phyloP scores from a whole-genome alignment of 2,888 invertebrate genomes.

The Gymnosoma rotundatum region DNA sequence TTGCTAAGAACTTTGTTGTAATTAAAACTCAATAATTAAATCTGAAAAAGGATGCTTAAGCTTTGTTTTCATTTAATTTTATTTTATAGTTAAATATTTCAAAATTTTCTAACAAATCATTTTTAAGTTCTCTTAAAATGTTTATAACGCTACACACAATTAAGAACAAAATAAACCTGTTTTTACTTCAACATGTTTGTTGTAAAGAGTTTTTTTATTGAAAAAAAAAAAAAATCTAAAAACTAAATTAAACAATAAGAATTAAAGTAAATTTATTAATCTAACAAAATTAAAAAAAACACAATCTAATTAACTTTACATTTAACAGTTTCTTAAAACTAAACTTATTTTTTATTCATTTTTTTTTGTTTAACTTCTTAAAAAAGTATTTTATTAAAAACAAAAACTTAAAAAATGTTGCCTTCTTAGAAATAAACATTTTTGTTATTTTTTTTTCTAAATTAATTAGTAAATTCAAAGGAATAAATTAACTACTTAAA shows the following conservation, averaged over 20 bases:
- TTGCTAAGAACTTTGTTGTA: too few species aligned
- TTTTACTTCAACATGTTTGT: conserved; percentile 25
- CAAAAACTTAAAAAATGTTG: conserved; percentile 43
- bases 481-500: conserved; percentile 80
- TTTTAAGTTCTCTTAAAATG: too few species aligned
- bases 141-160: not conserved
- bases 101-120: too few species aligned
- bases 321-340: conserved; percentile 73
- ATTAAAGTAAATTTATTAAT: conserved; percentile 66
- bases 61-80: too few species aligned
- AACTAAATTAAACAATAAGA: conserved; percentile 65
- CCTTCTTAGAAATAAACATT: conserved; percentile 29
- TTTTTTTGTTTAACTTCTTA: conserved; percentile 33
- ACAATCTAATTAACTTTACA: conserved; percentile 65
- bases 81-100: too few species aligned
- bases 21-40: too few species aligned
- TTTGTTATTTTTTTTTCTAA: conserved; percentile 3
- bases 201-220: conserved; percentile 56
- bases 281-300: conserved; percentile 53
- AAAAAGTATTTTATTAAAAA: conserved; percentile 36
- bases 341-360: conserved; percentile 24
- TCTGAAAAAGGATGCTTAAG: too few species aligned
- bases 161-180: conserved; percentile 18
- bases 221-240: conserved; percentile 71
- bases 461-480: conserved; percentile 53